Conservation (phyloP, 2,113 vertebrate genomes). For the Neolamprologus caudopunctatus region DNA sequence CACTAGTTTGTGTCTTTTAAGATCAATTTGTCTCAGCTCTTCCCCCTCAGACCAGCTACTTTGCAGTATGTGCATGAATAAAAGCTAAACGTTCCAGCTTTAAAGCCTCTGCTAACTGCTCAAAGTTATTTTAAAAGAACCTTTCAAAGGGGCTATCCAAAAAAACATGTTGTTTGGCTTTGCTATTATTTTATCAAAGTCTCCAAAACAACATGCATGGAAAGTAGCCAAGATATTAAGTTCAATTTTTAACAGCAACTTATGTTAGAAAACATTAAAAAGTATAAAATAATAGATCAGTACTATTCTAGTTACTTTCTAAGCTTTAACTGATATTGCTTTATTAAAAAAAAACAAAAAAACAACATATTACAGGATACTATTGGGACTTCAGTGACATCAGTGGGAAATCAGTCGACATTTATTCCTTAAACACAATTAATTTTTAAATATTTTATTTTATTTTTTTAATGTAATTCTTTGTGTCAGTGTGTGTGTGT, state of each 20-base stretch:
- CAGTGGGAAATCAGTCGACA: neutral
- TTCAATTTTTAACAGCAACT: neutral
- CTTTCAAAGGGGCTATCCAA: neutral
- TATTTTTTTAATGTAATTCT: conserved; percentile 64
- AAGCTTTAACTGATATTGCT: neutral
- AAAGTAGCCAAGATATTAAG: neutral
- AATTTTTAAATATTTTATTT: neutral
- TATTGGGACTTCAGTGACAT: neutral
- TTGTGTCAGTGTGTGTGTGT: conserved; percentile 9
- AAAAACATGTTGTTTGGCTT: neutral
- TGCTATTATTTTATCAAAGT: neutral
- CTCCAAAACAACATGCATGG: neutral
- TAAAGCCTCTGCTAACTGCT: conserved; percentile 10
- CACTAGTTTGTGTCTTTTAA: conserved; percentile 54
- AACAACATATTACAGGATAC: neutral
- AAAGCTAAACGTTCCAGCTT: conserved; percentile 6
- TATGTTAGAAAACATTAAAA: neutral
- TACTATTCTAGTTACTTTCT: neutral
- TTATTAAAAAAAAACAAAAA: neutral
- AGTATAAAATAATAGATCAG: neutral
- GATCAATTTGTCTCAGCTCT: conserved; percentile 54
- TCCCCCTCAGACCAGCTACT: conserved; percentile 29
- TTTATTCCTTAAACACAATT: neutral
- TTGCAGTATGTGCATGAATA: conserved; percentile 29
- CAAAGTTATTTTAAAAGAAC: neutral